Evolutionary conservation across 2,113 vertebrate species (phyloP).

Genomic region (Strix uralensis): DNA sequence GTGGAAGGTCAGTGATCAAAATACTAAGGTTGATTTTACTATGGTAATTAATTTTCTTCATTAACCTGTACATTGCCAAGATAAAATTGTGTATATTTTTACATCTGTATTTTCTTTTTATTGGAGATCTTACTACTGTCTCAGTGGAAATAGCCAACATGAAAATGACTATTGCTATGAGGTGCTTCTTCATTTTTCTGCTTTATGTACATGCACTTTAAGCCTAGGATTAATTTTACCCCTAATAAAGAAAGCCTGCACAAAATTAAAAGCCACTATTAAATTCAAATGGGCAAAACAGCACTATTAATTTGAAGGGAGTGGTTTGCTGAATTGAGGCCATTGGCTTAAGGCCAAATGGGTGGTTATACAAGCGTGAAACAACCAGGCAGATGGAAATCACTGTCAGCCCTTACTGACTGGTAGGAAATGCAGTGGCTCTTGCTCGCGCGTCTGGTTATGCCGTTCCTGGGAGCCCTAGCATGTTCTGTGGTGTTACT

Average conservation of each 20-base stretch:
- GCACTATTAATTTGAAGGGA: neutral
- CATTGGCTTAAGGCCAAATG: neutral
- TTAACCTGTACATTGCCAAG: neutral
- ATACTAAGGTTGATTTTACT: neutral
- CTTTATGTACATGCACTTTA: neutral
- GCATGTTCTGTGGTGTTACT: neutral
- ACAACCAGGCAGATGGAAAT: neutral
- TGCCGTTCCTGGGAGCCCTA: neutral
- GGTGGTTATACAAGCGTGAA: neutral
- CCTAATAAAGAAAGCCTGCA: neutral
- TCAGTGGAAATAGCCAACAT: neutral
- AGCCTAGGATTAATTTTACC: neutral
- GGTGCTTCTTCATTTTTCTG: neutral
- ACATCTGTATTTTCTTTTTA: neutral
- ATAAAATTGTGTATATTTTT: neutral
- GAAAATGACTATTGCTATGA: neutral
- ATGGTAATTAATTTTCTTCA: neutral
- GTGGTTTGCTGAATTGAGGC: neutral
- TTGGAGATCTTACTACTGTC: neutral
- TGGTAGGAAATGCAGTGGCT: neutral
- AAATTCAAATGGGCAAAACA: neutral
- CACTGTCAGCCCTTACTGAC: neutral
- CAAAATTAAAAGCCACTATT: neutral
- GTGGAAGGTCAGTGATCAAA: neutral
- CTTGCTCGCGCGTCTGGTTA: fast-evolving